Conservation (phyloP, 2,888 invertebrate species). For the Atethmia centrago region DNA sequence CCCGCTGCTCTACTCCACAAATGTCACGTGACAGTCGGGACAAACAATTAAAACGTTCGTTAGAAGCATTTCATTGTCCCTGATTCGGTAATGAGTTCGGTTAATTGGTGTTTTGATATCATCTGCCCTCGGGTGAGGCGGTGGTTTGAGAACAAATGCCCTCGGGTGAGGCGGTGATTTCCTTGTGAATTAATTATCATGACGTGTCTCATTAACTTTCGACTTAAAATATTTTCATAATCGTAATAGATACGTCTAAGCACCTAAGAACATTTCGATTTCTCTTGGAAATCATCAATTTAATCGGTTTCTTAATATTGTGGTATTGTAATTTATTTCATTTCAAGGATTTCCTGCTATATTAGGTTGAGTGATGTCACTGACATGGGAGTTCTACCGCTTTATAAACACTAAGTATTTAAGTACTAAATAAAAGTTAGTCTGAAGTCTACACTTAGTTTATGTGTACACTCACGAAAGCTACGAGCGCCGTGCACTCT, state of each 20-base stretch:
- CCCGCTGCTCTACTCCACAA: background rate
- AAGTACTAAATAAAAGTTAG: too few species aligned
- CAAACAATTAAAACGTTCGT: conserved; percentile 47
- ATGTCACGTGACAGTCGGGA: conserved; percentile 10
- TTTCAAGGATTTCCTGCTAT: conserved; percentile 18
- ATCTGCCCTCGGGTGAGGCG: conserved; percentile 19
- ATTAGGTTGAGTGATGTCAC: conserved; percentile 8
- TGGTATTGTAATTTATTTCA: background rate
- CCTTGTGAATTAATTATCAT: conserved; percentile 12
- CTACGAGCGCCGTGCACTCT: background rate
- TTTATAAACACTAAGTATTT: too few species aligned
- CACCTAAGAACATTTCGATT: conserved; percentile 1
- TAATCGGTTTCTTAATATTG: background rate
- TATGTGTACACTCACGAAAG: conserved; percentile 1
- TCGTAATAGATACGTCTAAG: background rate
- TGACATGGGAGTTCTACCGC: too few species aligned
- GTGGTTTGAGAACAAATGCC: conserved; percentile 31
- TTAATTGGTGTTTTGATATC: conserved; percentile 48
- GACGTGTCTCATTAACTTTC: conserved; percentile 13
- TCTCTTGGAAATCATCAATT: conserved; percentile 9
- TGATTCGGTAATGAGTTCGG: conserved; percentile 50
- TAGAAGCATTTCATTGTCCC: conserved; percentile 52
- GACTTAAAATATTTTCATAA: background rate
- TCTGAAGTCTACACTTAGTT: background rate
- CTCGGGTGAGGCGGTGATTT: background rate